Percentiles rank a stretch among this genome's conserved stretches.
Conservation (phyloP, 2,888 invertebrate genomes). For the Griposia aprilina region DNA sequence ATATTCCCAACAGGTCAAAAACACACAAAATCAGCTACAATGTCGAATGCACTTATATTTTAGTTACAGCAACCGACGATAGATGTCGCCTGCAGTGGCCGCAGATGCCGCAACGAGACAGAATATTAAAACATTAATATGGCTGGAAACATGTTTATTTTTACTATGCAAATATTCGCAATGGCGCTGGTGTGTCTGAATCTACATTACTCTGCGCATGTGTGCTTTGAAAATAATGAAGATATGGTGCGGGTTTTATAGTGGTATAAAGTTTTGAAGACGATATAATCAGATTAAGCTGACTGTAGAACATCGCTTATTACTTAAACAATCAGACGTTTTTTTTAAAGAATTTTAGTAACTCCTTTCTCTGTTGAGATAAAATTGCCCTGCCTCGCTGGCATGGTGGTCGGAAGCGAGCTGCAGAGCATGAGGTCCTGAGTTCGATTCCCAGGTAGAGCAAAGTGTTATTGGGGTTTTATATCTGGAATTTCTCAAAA, state of each 20-base stretch:
- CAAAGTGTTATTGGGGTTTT: too few relatives aligned
- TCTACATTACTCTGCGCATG: constrained; percentile 20
- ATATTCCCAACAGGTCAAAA: neutral
- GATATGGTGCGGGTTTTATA: neutral
- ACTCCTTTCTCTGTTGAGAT: too few relatives aligned
- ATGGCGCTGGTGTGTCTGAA: constrained; percentile 21
- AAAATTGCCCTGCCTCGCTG: too few relatives aligned
- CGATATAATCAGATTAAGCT: neutral
- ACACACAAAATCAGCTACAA: constrained; percentile 20
- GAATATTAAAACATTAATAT: constrained; percentile 67
- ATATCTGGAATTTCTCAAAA: too few relatives aligned
- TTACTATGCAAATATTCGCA: constrained; percentile 55
- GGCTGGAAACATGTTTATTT: constrained; percentile 50
- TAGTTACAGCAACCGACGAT: constrained; percentile 41
- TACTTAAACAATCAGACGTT: too few relatives aligned
- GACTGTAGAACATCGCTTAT: too few relatives aligned
- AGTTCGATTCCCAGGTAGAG: too few relatives aligned
- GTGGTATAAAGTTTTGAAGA: neutral
- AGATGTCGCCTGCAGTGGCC: constrained; percentile 60
- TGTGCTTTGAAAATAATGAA: constrained; percentile 14
- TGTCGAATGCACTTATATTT: constrained; percentile 54
- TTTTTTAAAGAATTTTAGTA: too few relatives aligned
- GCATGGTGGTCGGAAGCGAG: too few relatives aligned
- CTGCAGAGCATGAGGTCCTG: too few relatives aligned
- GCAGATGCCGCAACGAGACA: constrained; percentile 57